Evolutionary conservation across 2,888 invertebrate species (phyloP).

Genomic region (Coecobrya sp.): DNA sequence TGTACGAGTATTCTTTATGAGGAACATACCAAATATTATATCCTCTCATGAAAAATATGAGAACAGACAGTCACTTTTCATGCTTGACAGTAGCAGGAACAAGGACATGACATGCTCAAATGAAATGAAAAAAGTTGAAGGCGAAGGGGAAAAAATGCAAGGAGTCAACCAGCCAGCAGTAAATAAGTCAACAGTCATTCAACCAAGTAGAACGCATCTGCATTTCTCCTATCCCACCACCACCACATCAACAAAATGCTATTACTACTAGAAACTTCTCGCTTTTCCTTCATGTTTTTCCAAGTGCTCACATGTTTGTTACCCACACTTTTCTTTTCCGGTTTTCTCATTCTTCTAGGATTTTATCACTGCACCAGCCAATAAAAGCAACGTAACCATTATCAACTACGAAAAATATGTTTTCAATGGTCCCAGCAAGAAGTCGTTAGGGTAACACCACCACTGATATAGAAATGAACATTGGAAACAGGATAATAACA

Average conservation of each 20-base stretch:
- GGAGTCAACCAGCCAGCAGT: background rate
- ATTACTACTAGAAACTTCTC: background rate
- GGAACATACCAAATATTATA: too few relatives aligned
- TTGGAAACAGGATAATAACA: background rate
- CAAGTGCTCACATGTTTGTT: background rate
- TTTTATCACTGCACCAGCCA: background rate
- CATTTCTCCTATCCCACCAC: background rate
- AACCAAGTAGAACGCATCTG: background rate
- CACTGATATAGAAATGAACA: background rate
- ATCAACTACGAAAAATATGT: background rate
- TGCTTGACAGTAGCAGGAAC: too few relatives aligned
- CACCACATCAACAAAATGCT: background rate
- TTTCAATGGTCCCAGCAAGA: background rate
- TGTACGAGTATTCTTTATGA: too few relatives aligned
- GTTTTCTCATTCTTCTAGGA: background rate
- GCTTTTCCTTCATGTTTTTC: background rate
- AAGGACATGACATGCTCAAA: too few relatives aligned
- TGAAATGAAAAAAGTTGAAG: too few relatives aligned
- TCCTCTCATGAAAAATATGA: too few relatives aligned
- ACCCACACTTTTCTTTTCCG: constrained; percentile 1
- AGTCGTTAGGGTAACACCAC: background rate
- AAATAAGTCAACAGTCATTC: background rate
- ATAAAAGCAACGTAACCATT: background rate
- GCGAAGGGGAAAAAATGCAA: background rate
- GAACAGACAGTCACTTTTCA: too few relatives aligned